Evolutionary conservation across 2,113 vertebrate species (phyloP).

Genomic region (Hypanus sabinus): DNA sequence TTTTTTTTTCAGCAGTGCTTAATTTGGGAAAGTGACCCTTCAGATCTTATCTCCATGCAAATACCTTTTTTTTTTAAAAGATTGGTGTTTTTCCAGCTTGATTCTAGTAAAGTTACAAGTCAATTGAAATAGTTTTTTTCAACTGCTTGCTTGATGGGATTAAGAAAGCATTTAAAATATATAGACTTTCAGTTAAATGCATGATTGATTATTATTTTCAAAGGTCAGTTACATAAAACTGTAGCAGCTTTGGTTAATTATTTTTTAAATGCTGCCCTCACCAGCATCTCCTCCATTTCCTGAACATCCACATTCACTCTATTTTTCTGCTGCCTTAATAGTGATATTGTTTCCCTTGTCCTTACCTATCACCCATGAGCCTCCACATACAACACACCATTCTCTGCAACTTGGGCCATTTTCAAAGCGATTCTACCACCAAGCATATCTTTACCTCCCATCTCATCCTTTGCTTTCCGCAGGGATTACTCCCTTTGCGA

Average conservation of each 20-base stretch:
- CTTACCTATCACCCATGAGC: too few relatives aligned
- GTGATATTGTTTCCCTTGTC: too few relatives aligned
- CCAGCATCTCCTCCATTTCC: too few relatives aligned
- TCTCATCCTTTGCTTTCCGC: too few relatives aligned
- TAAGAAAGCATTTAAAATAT: background rate
- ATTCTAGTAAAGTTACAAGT: background rate
- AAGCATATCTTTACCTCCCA: too few relatives aligned
- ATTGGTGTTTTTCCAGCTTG: background rate
- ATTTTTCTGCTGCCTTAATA: too few relatives aligned
- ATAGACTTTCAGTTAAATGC: background rate
- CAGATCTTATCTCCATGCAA: background rate
- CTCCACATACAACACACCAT: too few relatives aligned
- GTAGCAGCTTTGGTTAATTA: background rate
- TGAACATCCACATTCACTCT: too few relatives aligned
- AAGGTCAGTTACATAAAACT: background rate
- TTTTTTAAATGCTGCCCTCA: too few relatives aligned
- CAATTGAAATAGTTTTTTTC: background rate
- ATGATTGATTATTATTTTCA: background rate
- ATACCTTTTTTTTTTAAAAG: background rate
- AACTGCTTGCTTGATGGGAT: background rate
- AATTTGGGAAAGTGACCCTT: background rate
- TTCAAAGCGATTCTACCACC: too few relatives aligned
- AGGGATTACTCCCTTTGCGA: too few relatives aligned
- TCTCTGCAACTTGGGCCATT: too few relatives aligned
- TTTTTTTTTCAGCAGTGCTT: background rate